Evolutionary conservation across 1,140 invertebrate genomes (phyloP).

Genomic region (Muscidifurax raptorellus): DNA sequence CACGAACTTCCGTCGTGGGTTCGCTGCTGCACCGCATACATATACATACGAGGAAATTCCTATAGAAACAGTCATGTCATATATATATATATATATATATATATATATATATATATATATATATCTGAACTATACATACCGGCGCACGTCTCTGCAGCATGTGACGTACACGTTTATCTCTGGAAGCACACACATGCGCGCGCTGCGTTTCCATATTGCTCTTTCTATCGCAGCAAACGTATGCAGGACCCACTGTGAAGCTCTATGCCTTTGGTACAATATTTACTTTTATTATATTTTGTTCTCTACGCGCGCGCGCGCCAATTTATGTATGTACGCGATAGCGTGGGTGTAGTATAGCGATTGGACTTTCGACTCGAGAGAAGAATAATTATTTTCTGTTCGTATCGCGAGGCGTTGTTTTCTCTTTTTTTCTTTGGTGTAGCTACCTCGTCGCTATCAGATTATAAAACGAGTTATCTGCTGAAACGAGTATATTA

Average conservation of each 20-base stretch:
- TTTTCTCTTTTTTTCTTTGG: background rate
- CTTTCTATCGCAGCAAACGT: too few species aligned
- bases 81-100: too few species aligned
- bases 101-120: too few species aligned
- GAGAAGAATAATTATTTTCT: background rate
- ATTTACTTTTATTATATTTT: too few species aligned
- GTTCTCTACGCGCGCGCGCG: too few species aligned
- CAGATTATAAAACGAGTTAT: conserved; percentile 16
- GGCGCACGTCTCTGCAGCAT: background rate
- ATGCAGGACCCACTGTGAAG: too few species aligned
- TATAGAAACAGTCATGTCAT: conserved; percentile 35
- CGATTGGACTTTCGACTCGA: background rate
- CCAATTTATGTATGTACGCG: too few species aligned
- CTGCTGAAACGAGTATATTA: background rate
- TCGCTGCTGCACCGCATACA: background rate
- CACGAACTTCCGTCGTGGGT: background rate
- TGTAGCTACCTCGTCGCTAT: background rate
- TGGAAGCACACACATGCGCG: too few species aligned
- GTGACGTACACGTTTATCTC: too few species aligned
- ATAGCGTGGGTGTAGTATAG: background rate
- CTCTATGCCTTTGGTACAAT: too few species aligned
- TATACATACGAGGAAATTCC: conserved; percentile 6
- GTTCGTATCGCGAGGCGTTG: background rate
- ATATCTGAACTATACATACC: background rate
- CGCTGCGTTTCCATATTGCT: too few species aligned